These are phyloP conservation scores for Botrylloides violaceus DNA, from an alignment of 23 tunicate genomes.

Conservation along the genomic window DNA sequence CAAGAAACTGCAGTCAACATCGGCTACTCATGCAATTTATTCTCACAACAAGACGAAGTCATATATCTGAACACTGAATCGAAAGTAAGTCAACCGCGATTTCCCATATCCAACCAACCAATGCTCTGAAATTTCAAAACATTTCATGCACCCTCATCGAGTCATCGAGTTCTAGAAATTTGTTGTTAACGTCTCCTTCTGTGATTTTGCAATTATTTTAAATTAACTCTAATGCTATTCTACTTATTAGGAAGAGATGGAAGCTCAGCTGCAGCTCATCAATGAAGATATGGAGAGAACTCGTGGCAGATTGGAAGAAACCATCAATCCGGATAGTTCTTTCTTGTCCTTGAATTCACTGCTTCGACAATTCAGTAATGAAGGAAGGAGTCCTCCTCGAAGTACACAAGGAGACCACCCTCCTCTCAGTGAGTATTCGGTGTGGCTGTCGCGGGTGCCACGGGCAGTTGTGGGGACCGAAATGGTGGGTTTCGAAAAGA, in stretches of 20 bases:
- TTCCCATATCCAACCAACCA: no score
- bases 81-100: constrained; percentile 22
- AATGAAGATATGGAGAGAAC: constrained; percentile 38
- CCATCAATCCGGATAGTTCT: constrained; percentile 20
- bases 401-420: constrained; percentile 49
- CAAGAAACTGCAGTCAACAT: constrained; percentile 96
- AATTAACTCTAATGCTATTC: background rate
- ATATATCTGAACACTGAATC: constrained; percentile 65
- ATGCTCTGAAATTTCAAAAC: no score
- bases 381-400: constrained; percentile 27
- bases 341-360: constrained; percentile 41
- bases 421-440: constrained; percentile 48
- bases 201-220: background rate
- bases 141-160: no score
- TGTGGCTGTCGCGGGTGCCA: no score
- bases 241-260: constrained; percentile 39
- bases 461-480: no score
- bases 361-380: constrained; percentile 35
- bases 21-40: constrained; percentile 86
- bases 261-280: constrained; percentile 36
- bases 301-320: constrained; percentile 43
- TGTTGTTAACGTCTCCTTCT: background rate
- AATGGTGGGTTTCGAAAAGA: no score
- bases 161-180: background rate
- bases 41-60: constrained; percentile 72